Base-by-base conservation (phyloP, 2,797 vertebrate genomes). In the Heliangelus exortis region DNA sequence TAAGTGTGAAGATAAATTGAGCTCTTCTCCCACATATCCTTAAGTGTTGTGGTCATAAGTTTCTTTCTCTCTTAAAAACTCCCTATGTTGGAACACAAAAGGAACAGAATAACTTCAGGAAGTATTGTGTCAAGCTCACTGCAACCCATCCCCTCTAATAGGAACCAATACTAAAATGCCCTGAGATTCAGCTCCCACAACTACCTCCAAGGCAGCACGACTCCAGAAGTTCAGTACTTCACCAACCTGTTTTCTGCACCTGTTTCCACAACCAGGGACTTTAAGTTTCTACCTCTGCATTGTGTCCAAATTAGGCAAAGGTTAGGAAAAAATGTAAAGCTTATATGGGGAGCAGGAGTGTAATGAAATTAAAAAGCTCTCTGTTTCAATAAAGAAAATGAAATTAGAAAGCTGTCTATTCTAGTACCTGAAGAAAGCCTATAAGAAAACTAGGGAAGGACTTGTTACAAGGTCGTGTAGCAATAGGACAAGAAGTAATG, bases 351-450 rank as follows among this genome's bases (percentile, higher is more conserved):
- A 82, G 58, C 19, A 69, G 51, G 55, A 62, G 31, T 1, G 31
- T 7, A 34, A 48, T 15, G 50, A 47, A 39, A 47, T 0, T 23
- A 7, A 39, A 82, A 76, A 65, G 26, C 29, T 63, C 54, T 39
- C 36, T 39, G 36, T 39, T 39, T 39, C 36, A 39, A 39, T 39
- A 36, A 39, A 39, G 36, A 39, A 39, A 39, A 39, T 13, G 50
- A 43, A 39, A 47, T 0, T 23, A 7, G 43, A 82, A 76, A 65
- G 26, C 29, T 63, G 47, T 65, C 54, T 0, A 0, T 41, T 48
- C 31, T 1, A 2, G 45, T 10, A 47, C 20, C 20, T 22, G 45
- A 22, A 47, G 45, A 11, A 5, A 20, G 19, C 45, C 19, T 47
- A 47, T 21, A 47, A 47, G 45, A 47, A 47, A 47, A 10, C 45